Percentiles rank a stretch among this genome's conserved stretches.
phyloP scores from a whole-genome alignment of 1,140 invertebrate genomes.

The Heliconius hewitsoni region DNA sequence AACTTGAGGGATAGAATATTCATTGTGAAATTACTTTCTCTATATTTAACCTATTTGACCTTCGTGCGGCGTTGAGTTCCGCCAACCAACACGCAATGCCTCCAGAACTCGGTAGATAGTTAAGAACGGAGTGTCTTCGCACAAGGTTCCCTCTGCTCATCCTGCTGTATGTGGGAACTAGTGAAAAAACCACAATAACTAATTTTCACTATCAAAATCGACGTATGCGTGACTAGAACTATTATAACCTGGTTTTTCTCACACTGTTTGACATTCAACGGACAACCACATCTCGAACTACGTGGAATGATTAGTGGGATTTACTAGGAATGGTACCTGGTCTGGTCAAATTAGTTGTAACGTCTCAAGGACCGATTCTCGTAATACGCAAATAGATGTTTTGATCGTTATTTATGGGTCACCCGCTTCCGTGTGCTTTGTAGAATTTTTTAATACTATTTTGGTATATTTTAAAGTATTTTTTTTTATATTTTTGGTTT shows the following conservation, averaged over 20 bases:
- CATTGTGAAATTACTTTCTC: too few species aligned
- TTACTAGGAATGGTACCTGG: slow-evolving; percentile 62
- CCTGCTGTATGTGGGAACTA: neutral
- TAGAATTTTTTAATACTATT: neutral
- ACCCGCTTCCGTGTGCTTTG: slow-evolving; percentile 22
- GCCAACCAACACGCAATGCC: too few species aligned
- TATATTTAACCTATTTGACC: too few species aligned
- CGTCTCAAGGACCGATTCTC: slow-evolving; percentile 60
- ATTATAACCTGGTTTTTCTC: slow-evolving; percentile 58
- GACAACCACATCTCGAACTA: slow-evolving; percentile 53
- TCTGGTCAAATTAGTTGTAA: slow-evolving; percentile 56
- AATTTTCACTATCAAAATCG: slow-evolving; percentile 45
- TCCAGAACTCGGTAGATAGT: too few species aligned
- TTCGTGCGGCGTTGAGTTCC: too few species aligned
- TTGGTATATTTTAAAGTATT: neutral
- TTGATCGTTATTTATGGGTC: slow-evolving; percentile 40
- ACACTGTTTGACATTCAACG: slow-evolving; percentile 57
- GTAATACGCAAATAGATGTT: slow-evolving; percentile 54
- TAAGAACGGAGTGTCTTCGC: too few species aligned
- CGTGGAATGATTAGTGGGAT: slow-evolving; percentile 56
- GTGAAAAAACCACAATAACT: neutral
- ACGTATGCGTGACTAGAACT: slow-evolving; percentile 47
- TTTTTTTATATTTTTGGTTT: neutral
- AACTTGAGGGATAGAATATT: too few species aligned
- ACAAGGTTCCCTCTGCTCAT: neutral